These are phyloP conservation scores for Dendrophyllia cribrosa DNA, from an alignment of 64 coral and sea anemone species.

Conservation along the genomic window DNA sequence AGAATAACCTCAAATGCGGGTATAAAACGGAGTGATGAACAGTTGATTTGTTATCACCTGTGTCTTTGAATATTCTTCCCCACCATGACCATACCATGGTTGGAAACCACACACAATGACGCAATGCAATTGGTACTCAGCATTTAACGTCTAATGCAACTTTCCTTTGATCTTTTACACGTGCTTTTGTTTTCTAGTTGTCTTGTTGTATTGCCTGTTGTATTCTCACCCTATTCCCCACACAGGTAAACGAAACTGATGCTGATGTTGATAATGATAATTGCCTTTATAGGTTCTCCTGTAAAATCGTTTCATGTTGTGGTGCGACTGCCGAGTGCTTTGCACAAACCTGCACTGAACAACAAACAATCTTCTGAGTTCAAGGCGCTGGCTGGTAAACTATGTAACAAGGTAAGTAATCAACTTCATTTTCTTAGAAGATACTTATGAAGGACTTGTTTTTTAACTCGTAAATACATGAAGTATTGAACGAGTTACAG, in stretches of 20 bases:
- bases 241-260: too few species aligned
- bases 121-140: not conserved
- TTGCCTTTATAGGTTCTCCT: constrained; percentile 9
- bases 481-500: too few species aligned
- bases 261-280: too few species aligned
- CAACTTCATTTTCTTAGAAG: not conserved
- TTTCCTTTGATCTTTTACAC: too few species aligned
- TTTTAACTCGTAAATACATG: too few species aligned
- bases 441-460: too few species aligned
- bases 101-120: not conserved
- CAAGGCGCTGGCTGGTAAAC: not conserved
- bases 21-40: too few species aligned
- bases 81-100: not conserved
- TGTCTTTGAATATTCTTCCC: not conserved
- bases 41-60: not conserved
- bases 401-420: constrained; percentile 2
- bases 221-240: too few species aligned
- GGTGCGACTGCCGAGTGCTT: not conserved
- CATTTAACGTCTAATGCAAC: not conserved
- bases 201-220: too few species aligned
- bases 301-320: constrained; percentile 32
- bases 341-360: constrained; percentile 11
- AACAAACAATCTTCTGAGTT: constrained; percentile 25
- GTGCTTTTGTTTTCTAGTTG: too few species aligned
- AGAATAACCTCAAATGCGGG: too few species aligned